Evolutionary conservation across 1,140 invertebrate species (phyloP).

Genomic region (Tetraneura akinire): DNA sequence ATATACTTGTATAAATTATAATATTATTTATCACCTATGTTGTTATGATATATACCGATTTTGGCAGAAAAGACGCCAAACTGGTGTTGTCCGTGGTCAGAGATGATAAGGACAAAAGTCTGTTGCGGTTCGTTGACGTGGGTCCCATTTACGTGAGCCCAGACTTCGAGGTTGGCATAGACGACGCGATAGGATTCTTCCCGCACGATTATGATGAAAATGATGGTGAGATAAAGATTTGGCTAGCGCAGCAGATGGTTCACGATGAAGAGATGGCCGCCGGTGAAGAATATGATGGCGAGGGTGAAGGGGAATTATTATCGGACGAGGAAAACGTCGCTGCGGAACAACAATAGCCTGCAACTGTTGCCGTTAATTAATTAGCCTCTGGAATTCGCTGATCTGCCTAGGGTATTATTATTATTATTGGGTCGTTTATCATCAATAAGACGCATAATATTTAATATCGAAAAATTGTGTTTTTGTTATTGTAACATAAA

Average conservation of each 20-base stretch:
- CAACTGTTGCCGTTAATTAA: not conserved
- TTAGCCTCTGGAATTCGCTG: no score
- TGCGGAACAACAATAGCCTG: not conserved
- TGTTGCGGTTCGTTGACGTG: slow-evolving; percentile 55
- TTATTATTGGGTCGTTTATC: no score
- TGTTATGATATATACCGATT: not conserved
- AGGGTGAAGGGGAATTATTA: not conserved
- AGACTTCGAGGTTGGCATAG: slow-evolving; percentile 54
- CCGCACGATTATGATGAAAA: slow-evolving; percentile 49
- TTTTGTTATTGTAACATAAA: no score
- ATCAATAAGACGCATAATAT: no score
- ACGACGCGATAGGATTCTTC: slow-evolving; percentile 55
- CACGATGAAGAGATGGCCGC: not conserved
- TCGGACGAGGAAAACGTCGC: not conserved
- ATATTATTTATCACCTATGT: not conserved
- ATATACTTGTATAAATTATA: no score
- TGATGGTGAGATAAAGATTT: slow-evolving; percentile 40
- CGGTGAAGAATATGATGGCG: not conserved
- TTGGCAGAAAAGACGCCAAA: slow-evolving; percentile 52
- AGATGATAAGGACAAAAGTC: slow-evolving; percentile 54
- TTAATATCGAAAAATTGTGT: no score
- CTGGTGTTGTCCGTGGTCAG: slow-evolving; percentile 56
- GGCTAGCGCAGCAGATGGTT: not conserved
- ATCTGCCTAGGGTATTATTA: no score
- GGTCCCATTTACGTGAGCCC: slow-evolving; percentile 56